A percentile compares a stretch with the other conserved stretches of the same genome.
phyloP scores from a whole-genome alignment of 2,888 invertebrate genomes.

The Diaphora mendica region DNA sequence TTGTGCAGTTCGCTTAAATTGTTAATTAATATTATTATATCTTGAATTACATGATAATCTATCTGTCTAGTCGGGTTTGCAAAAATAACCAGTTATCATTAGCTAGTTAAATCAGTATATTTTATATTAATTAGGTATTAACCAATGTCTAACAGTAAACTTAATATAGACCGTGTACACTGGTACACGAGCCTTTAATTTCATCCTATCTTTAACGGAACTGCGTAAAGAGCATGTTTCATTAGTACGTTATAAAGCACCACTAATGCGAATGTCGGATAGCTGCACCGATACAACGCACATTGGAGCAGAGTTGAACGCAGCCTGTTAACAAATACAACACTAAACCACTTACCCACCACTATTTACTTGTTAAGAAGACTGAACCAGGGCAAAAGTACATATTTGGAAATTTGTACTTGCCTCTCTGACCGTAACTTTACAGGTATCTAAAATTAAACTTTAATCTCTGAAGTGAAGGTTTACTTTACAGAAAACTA shows the following conservation, averaged over 20 bases:
- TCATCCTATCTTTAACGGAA: constrained; percentile 44
- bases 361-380: constrained; percentile 8
- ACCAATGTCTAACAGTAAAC: not conserved
- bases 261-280: constrained; percentile 73
- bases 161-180: not conserved
- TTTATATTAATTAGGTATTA: not conserved
- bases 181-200: constrained; percentile 10
- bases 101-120: too few relatives aligned
- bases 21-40: too few relatives aligned
- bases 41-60: too few relatives aligned
- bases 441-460: not conserved
- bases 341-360: constrained; percentile 27
- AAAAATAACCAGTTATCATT: too few relatives aligned
- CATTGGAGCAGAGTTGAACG: constrained; percentile 14
- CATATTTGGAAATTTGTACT: constrained; percentile 17
- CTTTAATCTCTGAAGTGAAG: not conserved
- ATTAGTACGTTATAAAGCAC: constrained; percentile 56
- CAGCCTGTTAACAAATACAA: constrained; percentile 50
- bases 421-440: not conserved
- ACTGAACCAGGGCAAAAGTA: not conserved
- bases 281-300: constrained; percentile 40
- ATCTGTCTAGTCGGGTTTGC: too few relatives aligned
- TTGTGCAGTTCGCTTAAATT: too few relatives aligned
- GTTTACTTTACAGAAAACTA: not conserved
- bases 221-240: constrained; percentile 39